phyloP scores from a whole-genome alignment of 1,140 invertebrate genomes.

The Euwallacea fornicatus region DNA sequence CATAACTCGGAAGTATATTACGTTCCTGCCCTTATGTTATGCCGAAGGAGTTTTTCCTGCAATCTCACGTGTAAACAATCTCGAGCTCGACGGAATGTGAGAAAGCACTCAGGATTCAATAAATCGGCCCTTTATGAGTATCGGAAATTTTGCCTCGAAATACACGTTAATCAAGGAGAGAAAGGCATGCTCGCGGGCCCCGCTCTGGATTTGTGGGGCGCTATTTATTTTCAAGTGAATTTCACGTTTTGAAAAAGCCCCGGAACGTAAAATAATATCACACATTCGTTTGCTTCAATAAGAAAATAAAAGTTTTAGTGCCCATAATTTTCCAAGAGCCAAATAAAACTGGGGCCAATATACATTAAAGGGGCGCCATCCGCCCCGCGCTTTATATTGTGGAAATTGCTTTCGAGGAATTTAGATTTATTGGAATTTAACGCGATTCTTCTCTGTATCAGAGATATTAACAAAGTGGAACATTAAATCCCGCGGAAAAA shows the following conservation, averaged over 20 bases:
- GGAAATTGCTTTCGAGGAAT: neutral
- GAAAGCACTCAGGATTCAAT: too few species aligned
- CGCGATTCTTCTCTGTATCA: neutral
- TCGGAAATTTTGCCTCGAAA: too few species aligned
- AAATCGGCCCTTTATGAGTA: too few species aligned
- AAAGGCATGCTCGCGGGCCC: too few species aligned
- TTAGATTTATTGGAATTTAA: neutral
- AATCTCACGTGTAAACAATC: too few species aligned
- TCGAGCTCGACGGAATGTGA: too few species aligned
- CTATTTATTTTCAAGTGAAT: too few species aligned
- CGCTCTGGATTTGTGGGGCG: too few species aligned
- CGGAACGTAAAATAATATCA: neutral
- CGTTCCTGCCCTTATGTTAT: too few species aligned
- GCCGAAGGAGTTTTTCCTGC: too few species aligned
- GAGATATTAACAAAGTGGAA: neutral
- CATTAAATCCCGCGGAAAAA: neutral
- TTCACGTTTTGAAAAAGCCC: neutral
- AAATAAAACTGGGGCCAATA: conserved; percentile 1
- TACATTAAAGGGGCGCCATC: neutral
- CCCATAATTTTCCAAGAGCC: neutral
- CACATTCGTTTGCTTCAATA: neutral
- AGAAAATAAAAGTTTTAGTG: conserved; percentile 1
- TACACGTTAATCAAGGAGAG: too few species aligned
- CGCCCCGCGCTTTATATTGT: neutral
- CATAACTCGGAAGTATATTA: too few species aligned